Percentiles rank a stretch among this genome's conserved stretches.
Conservation (phyloP, 2,113 vertebrate species). For the Austrofundulus limnaeus region DNA sequence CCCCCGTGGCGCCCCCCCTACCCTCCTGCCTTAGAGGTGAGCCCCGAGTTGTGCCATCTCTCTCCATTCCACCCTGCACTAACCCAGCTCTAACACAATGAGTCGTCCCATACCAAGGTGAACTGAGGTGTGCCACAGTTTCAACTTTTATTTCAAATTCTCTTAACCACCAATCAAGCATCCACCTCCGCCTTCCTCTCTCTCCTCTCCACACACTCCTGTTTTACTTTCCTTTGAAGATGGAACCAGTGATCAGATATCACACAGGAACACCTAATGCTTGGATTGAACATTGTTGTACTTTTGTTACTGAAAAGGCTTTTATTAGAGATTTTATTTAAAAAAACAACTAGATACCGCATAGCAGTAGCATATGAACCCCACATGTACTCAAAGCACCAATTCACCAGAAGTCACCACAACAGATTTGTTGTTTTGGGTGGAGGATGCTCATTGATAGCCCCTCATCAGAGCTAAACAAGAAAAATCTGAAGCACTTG, state of each 20-base stretch:
- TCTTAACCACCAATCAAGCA: slow-evolving; percentile 31
- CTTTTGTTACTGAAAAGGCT: background rate
- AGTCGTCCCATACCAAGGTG: slow-evolving; percentile 62
- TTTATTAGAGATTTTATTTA: no score
- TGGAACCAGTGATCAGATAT: slow-evolving; percentile 13
- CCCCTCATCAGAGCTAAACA: no score
- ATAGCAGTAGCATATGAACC: no score
- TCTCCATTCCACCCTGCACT: slow-evolving; percentile 20
- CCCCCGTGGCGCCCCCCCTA: slow-evolving; percentile 86
- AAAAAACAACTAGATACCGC: no score
- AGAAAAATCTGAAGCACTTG: no score
- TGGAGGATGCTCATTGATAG: no score
- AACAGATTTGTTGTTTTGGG: no score
- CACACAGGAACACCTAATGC: background rate
- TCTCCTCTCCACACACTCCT: slow-evolving; percentile 23
- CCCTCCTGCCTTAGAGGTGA: slow-evolving; percentile 99
- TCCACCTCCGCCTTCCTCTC: slow-evolving; percentile 15
- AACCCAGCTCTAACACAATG: slow-evolving; percentile 42
- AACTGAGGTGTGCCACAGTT: slow-evolving; percentile 35
- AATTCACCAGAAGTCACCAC: no score
- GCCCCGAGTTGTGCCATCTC: slow-evolving; percentile 69
- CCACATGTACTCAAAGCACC: no score
- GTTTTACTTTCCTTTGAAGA: background rate
- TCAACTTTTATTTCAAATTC: background rate
- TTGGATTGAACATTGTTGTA: background rate